These are phyloP conservation scores for Drosophila murphyi DNA, from an alignment of 1,140 invertebrate species.

Conservation along the genomic window DNA sequence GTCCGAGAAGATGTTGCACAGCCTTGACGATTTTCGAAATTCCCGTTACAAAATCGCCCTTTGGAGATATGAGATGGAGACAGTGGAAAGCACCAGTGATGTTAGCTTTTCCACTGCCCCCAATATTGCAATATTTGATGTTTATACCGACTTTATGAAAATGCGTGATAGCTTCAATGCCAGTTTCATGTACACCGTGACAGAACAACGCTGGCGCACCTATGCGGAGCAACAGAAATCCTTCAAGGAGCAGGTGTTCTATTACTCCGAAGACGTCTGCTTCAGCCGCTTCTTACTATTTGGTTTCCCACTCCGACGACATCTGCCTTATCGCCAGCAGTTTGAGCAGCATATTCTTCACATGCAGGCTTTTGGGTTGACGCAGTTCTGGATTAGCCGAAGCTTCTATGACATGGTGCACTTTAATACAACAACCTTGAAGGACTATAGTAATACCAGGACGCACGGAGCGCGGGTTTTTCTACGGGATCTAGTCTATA, in stretches of 20 bases:
- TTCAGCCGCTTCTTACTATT: conserved; percentile 22
- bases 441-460: conserved; percentile 27
- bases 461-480: not conserved
- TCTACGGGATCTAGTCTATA: conserved; percentile 38
- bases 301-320: no score
- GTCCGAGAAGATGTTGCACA: conserved; percentile 22
- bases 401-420: conserved; percentile 54
- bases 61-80: not conserved
- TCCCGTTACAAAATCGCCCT: conserved; percentile 36
- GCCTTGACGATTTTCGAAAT: conserved; percentile 30
- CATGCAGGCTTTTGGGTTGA: conserved; percentile 51
- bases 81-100: conserved; percentile 8
- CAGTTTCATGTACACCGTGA: conserved; percentile 34
- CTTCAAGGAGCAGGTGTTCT: conserved; percentile 50
- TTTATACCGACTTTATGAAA: conserved; percentile 4
- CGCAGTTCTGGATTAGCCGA: conserved; percentile 27
- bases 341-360: conserved; percentile 51
- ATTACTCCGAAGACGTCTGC: conserved; percentile 49
- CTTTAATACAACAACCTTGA: not conserved
- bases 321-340: conserved; percentile 51
- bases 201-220: conserved; percentile 35
- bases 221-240: conserved; percentile 51
- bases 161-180: conserved; percentile 50
- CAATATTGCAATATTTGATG: not conserved
- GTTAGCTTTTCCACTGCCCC: not conserved